Evolutionary conservation across 2,888 invertebrate species (phyloP), one percentile per base, ranked within the genome.

Genomic region (Melangyna quadrimaculata): DNA sequence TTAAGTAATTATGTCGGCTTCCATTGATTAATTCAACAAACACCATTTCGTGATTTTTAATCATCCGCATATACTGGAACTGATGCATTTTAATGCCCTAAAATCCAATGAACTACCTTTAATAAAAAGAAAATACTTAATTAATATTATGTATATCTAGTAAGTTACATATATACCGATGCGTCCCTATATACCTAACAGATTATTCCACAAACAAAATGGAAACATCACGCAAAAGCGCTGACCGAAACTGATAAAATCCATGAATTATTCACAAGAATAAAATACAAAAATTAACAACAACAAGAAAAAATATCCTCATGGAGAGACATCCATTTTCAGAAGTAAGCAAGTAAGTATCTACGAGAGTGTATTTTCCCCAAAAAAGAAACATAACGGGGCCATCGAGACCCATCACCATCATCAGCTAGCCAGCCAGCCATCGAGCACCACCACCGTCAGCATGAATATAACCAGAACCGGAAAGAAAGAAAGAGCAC

Each of bases 261-360:
- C 17, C 71, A 79, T 84, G 71, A 79, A 79, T 79, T 75, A 79
- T 79, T 84, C 83, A 84, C 61, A 27, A n/a, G 24, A 48, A 63
- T 17, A n/a, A 75, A 53, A 65, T 24, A 24, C 0, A 24, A 43
- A 40, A 43, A 40, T 6, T 5, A 6, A 37, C 1, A 14, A 4
- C 1, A n/a, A 40, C 22, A 24, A 9, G n/a, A 37, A 37, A 22
- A 61, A 37, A n/a, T n/a, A n/a, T n/a, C n/a, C n/a, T n/a, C n/a
- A n/a, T 3, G 19, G 32, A 19, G 45, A 71, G 59, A 59, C 69
- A 67, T 37, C 35, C 57, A 55, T 78, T 63, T 43, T 3, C 37
- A 65, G 24, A 43, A 43, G 24, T 22, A 35, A n/a, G n/a, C 35
- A 45, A 2, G 37, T 29, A 29, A 22, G 7, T 27, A 69, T 14